phyloP scores from a whole-genome alignment of 53 echinoderm and acorn worm genomes.

The Echinarachnius parma region DNA sequence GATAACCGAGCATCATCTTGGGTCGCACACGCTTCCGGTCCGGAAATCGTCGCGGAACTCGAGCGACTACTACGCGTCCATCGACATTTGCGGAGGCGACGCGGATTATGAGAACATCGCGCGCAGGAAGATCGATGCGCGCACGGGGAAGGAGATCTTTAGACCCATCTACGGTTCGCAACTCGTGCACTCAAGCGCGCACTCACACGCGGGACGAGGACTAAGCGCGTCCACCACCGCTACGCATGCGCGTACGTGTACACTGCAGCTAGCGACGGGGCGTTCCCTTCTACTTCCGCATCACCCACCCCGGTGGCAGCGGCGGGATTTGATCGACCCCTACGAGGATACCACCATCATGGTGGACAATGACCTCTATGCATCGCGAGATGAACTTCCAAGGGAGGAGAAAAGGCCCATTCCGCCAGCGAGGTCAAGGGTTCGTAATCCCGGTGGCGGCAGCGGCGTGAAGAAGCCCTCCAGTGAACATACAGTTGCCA shows the following conservation, averaged over 20 bases:
- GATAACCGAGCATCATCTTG: not conserved
- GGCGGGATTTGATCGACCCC: not conserved
- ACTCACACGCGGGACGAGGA: too few relatives aligned
- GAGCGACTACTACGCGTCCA: conserved; percentile 39
- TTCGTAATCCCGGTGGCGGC: not conserved
- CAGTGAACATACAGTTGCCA: not conserved
- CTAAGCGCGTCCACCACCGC: not conserved
- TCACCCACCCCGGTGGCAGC: not conserved
- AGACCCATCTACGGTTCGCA: conserved; percentile 21
- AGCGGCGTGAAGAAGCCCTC: not conserved
- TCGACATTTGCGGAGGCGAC: conserved; percentile 24
- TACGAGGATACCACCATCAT: conserved; percentile 40
- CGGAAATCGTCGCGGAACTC: conserved; percentile 23
- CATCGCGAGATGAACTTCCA: conserved; percentile 28
- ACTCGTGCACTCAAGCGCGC: not conserved
- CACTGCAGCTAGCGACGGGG: not conserved
- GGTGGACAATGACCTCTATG: conserved; percentile 37
- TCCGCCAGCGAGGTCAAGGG: conserved; percentile 5
- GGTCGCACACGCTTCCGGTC: conserved; percentile 25
- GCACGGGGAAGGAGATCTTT: conserved; percentile 24
- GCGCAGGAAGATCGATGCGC: conserved; percentile 21
- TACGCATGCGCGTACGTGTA: not conserved
- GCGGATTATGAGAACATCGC: conserved; percentile 39
- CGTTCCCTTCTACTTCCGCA: not conserved
- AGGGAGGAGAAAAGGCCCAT: conserved; percentile 1